These are phyloP conservation scores for Holothuria glaberrima DNA, from an alignment of 35 echinoderm and acorn worm genomes.

Conservation along the genomic window DNA sequence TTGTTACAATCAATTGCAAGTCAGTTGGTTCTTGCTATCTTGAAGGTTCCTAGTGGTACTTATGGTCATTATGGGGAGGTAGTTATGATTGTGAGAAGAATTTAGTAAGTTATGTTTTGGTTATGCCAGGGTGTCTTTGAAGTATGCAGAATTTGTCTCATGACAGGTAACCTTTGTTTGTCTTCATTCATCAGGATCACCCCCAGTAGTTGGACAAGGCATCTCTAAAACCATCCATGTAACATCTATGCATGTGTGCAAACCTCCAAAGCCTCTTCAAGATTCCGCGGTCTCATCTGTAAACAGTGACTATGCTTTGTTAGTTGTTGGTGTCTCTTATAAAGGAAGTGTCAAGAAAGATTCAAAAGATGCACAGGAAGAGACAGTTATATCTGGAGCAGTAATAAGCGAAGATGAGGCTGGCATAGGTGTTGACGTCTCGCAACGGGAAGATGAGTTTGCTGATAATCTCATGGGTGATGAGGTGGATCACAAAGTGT, in stretches of 20 bases:
- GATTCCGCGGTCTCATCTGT: background rate
- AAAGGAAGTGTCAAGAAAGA: background rate
- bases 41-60: too few species aligned
- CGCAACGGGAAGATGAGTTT: constrained; percentile 34
- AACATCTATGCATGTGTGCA: constrained; percentile 40
- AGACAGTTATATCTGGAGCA: background rate
- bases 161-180: background rate
- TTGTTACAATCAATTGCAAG: too few species aligned
- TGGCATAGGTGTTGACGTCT: constrained; percentile 4
- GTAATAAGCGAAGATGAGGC: constrained; percentile 20
- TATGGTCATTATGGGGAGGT: too few species aligned
- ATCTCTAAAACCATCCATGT: constrained; percentile 27
- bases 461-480: constrained; percentile 53
- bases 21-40: too few species aligned
- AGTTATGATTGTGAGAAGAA: too few species aligned
- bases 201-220: background rate
- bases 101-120: too few species aligned
- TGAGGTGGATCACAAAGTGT: constrained; percentile 16
- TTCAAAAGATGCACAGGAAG: background rate
- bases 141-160: background rate
- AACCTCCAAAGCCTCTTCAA: constrained; percentile 34
- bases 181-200: background rate
- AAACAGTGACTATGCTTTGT: background rate
- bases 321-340: constrained; percentile 40
- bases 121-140: too few species aligned